phyloP scores from a whole-genome alignment of 2,888 invertebrate species.

The Aphodius granarius region DNA sequence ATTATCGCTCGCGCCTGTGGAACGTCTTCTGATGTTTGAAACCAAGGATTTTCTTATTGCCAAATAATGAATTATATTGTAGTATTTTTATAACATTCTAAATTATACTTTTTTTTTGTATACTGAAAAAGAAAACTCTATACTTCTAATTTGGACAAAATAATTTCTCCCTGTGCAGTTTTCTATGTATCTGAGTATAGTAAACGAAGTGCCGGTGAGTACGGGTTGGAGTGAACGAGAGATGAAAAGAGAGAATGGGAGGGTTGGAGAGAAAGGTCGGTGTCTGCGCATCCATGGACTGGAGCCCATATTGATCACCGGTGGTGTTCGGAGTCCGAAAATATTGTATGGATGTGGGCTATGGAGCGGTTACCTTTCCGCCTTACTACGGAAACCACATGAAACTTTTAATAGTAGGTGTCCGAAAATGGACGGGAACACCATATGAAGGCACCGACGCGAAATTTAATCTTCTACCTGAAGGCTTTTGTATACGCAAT shows the following conservation, averaged over 20 bases:
- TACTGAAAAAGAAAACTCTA: no score
- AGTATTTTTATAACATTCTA: no score
- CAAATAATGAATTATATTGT: no score
- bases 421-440: background rate
- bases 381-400: background rate
- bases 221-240: background rate
- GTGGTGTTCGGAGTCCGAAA: slow-evolving; percentile 9
- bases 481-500: background rate
- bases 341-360: slow-evolving; percentile 3
- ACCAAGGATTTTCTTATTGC: no score
- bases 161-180: background rate
- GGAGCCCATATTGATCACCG: slow-evolving; percentile 25
- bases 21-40: no score
- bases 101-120: no score
- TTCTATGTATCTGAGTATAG: background rate
- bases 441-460: background rate
- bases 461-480: background rate
- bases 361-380: slow-evolving; percentile 4
- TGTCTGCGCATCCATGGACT: slow-evolving; percentile 21
- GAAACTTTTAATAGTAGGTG: slow-evolving; percentile 1
- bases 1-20: no score
- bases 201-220: background rate
- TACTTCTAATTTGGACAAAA: background rate
- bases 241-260: slow-evolving; percentile 21
- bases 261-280: slow-evolving; percentile 1